phyloP scores from a whole-genome alignment of 2,888 invertebrate genomes.

The Trachelus troglodyta region DNA sequence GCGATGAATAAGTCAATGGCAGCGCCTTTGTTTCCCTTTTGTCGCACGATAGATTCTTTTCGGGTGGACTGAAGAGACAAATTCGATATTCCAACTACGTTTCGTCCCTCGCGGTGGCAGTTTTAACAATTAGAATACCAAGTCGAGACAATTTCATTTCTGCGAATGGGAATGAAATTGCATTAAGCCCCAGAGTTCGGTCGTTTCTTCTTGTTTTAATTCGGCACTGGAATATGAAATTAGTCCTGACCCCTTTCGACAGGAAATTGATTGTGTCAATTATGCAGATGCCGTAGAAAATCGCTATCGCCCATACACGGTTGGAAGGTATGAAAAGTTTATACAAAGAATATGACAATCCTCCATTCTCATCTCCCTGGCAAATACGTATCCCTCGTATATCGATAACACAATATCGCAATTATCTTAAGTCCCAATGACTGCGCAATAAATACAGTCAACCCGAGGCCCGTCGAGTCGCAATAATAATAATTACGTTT shows the following conservation, averaged over 20 bases:
- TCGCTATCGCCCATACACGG: not conserved
- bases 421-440: not conserved
- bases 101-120: not conserved
- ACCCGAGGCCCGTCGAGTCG: not conserved
- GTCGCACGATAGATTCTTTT: not conserved
- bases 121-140: slow-evolving; percentile 13
- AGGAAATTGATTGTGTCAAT: not conserved
- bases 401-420: not conserved
- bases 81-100: slow-evolving; percentile 11
- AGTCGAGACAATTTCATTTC: slow-evolving; percentile 11
- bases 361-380: not conserved
- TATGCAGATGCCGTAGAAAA: not conserved
- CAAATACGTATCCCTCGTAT: not conserved
- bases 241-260: not conserved
- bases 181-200: slow-evolving; percentile 5
- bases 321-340: not conserved
- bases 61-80: not conserved
- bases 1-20: not conserved
- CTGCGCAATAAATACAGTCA: not conserved
- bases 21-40: not conserved
- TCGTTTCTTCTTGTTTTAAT: not conserved
- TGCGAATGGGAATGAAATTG: not conserved
- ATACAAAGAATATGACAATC: not conserved
- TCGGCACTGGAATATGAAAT: slow-evolving; percentile 6
- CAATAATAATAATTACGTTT: not conserved